These are phyloP conservation scores for Conger conger DNA, from an alignment of 2,113 vertebrate genomes.

Conservation along the genomic window DNA sequence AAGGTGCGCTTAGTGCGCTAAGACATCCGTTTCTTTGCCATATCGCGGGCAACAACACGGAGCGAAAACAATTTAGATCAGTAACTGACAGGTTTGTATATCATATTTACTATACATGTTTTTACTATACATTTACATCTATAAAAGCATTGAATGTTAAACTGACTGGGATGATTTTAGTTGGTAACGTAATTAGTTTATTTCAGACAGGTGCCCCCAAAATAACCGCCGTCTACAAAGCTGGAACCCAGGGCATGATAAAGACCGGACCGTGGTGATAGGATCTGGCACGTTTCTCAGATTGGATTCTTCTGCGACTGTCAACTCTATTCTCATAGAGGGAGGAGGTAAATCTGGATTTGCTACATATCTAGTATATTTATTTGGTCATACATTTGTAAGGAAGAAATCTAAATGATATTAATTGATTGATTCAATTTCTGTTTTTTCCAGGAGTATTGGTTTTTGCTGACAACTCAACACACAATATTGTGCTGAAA, in stretches of 20 bases:
- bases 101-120: neutral
- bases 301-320: slow-evolving; percentile 49
- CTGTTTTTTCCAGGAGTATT: slow-evolving; percentile 35
- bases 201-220: slow-evolving; percentile 46
- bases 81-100: slow-evolving; percentile 21
- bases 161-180: neutral
- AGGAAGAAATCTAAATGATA: neutral
- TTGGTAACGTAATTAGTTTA: slow-evolving; percentile 6
- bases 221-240: slow-evolving; percentile 24
- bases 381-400: neutral
- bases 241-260: slow-evolving; percentile 47
- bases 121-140: neutral
- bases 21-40: neutral
- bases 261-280: slow-evolving; percentile 35
- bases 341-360: slow-evolving; percentile 42
- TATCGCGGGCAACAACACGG: neutral
- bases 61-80: neutral
- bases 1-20: neutral
- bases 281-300: slow-evolving; percentile 41
- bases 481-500: slow-evolving; percentile 38
- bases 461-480: slow-evolving; percentile 42
- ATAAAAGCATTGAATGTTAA: neutral
- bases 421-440: neutral
- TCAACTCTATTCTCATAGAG: slow-evolving; percentile 38
- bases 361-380: neutral